phyloP scores from a whole-genome alignment of 2,113 vertebrate genomes.

The Spilogale gracilis region DNA sequence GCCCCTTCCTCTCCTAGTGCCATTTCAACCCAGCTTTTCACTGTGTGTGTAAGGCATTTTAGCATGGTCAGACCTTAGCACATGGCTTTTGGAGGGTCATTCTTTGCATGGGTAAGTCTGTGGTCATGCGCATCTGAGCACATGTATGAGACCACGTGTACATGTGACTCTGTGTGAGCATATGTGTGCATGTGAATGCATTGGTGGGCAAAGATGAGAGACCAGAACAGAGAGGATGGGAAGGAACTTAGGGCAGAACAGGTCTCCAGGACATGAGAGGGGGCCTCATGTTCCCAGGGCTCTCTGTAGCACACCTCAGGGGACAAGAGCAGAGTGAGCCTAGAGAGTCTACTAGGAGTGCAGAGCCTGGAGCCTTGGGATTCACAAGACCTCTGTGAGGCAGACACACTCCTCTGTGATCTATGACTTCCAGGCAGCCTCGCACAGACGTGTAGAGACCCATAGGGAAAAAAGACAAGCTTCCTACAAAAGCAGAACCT shows the following conservation, averaged over 20 bases:
- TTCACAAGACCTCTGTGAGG: background rate
- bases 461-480: background rate
- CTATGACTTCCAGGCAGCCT: background rate
- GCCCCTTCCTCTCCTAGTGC: background rate
- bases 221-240: background rate
- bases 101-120: background rate
- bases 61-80: background rate
- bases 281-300: background rate
- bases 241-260: background rate
- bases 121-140: background rate
- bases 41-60: background rate
- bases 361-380: background rate
- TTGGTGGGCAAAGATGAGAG: background rate
- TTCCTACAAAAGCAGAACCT: background rate
- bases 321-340: background rate
- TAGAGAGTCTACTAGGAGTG: no score
- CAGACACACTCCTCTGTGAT: background rate
- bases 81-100: background rate
- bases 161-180: background rate
- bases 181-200: no score
- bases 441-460: background rate
- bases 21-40: background rate
- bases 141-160: background rate
- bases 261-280: background rate
- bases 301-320: background rate